These are phyloP conservation scores for Andricus grossulariae DNA, from an alignment of 1,140 invertebrate genomes.

Conservation along the genomic window DNA sequence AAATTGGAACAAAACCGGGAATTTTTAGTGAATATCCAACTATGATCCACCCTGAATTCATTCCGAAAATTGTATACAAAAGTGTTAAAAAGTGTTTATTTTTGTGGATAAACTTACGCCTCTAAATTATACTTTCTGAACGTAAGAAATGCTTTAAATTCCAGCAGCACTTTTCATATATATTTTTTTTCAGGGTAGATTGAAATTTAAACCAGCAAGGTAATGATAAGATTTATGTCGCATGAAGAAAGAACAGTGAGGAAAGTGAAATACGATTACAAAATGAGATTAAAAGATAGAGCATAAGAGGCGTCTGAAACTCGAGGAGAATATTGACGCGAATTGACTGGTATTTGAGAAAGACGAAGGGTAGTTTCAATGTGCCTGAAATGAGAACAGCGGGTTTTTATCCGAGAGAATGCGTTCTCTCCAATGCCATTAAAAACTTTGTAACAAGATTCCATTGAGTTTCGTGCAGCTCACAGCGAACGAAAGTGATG, in stretches of 20 bases:
- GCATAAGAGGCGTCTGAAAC: conserved; percentile 3
- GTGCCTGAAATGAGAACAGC: conserved; percentile 9
- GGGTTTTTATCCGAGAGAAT: conserved; percentile 11
- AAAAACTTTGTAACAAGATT: conserved; percentile 34
- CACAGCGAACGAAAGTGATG: neutral
- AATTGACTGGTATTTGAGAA: conserved; percentile 6
- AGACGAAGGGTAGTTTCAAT: conserved; percentile 7
- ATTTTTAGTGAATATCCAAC: too few relatives aligned
- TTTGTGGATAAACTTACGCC: too few relatives aligned
- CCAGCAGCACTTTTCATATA: neutral
- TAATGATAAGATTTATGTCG: conserved; percentile 26
- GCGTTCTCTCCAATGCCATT: conserved; percentile 7
- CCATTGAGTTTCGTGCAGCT: conserved; percentile 6
- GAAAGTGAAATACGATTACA: conserved; percentile 14
- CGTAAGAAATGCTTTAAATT: neutral
- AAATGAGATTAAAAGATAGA: conserved; percentile 12
- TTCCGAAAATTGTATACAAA: too few relatives aligned
- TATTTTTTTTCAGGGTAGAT: neutral
- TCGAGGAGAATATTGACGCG: conserved; percentile 4
- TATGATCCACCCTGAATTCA: too few relatives aligned
- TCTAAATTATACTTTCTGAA: too few relatives aligned
- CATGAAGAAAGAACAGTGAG: neutral
- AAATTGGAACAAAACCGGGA: too few relatives aligned
- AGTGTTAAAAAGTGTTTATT: too few relatives aligned
- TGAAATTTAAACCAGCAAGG: neutral